A percentile compares a stretch with the other conserved stretches of the same genome.
These are phyloP conservation scores for Goniozus legneri DNA, from an alignment of 1,140 invertebrate species.

Conservation along the genomic window DNA sequence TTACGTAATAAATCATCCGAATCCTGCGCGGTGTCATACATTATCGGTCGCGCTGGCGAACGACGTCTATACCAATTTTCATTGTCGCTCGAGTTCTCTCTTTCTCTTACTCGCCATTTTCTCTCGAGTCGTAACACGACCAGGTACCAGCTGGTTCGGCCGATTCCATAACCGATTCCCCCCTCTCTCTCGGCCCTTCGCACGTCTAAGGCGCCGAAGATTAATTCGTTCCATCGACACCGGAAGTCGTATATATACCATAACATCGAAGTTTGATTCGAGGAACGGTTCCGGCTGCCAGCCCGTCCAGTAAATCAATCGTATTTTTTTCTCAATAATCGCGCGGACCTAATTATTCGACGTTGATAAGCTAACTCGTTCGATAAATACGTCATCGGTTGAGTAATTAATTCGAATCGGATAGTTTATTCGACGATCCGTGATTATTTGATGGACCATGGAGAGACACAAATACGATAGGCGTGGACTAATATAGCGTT, in stretches of 20 bases:
- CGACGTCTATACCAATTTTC: conserved; percentile 36
- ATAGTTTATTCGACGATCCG: no score
- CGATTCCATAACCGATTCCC: conserved; percentile 16
- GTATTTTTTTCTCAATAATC: no score
- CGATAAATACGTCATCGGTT: no score
- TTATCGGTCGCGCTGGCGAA: conserved; percentile 26
- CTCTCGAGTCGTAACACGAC: not conserved
- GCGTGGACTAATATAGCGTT: no score
- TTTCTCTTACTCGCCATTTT: not conserved
- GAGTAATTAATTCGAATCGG: no score
- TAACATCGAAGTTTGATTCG: no score
- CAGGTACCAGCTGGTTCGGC: conserved; percentile 1
- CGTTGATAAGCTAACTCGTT: no score
- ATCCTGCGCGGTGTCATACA: conserved; percentile 36
- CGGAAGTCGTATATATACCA: conserved; percentile 13
- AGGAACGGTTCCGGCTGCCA: no score
- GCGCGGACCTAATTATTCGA: no score
- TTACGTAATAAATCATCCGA: conserved; percentile 39
- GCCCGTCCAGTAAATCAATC: no score
- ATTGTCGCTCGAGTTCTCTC: conserved; percentile 16
- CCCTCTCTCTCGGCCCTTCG: conserved; percentile 12
- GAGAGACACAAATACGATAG: no score
- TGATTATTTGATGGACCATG: no score
- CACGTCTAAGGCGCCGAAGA: conserved; percentile 15
- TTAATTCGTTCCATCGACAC: conserved; percentile 21